Evolutionary conservation across 37 sponge, comb jelly and placozoan species (phyloP), one percentile per base, ranked within the genome.

Genomic region (Bolinopsis microptera): DNA sequence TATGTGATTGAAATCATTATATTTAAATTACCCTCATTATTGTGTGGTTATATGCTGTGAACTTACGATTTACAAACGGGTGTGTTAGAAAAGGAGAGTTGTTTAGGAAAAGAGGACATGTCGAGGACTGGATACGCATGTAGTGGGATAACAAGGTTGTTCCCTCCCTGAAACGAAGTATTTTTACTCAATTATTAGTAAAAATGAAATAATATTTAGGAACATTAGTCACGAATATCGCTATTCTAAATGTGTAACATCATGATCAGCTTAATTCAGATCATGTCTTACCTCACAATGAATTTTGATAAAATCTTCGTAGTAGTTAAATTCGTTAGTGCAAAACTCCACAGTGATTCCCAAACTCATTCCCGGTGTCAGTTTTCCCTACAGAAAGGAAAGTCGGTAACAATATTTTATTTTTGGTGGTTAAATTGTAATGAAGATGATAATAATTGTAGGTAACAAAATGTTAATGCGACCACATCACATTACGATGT

Each of bases 111-210:
- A 27, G 93, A 34, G 35, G 93, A 35, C 18, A 94, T 93, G 83
- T 94, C 95, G 68, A 95, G 39, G 23, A 95, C 95, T 34, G 98
- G 98, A 76, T 96, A 97, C 69, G 96, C 98, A 94, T 97, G 95
- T 28, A 97, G 94, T 9, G 96, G 98, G 18, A 97, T 93, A 0
- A 96, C 93, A 2, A 97, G 92, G 69, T 96, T 97, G n/a, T 94
- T 39, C 2, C 76, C 94, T n/a, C 83, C 94, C 77, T 93, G 90
- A 86, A 24, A 41, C n/a, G n/a, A n/a, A n/a, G n/a, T n/a, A n/a
- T n/a, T n/a, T n/a, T n/a, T n/a, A n/a, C n/a, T n/a, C n/a, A n/a
- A n/a, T n/a, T n/a, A n/a, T n/a, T n/a, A n/a, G n/a, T n/a, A n/a
- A n/a, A n/a, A n/a, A n/a, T n/a, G n/a, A n/a, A n/a, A n/a, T n/a